Base-by-base conservation (phyloP, 2,113 vertebrate species). In the Cardinalis cardinalis region DNA sequence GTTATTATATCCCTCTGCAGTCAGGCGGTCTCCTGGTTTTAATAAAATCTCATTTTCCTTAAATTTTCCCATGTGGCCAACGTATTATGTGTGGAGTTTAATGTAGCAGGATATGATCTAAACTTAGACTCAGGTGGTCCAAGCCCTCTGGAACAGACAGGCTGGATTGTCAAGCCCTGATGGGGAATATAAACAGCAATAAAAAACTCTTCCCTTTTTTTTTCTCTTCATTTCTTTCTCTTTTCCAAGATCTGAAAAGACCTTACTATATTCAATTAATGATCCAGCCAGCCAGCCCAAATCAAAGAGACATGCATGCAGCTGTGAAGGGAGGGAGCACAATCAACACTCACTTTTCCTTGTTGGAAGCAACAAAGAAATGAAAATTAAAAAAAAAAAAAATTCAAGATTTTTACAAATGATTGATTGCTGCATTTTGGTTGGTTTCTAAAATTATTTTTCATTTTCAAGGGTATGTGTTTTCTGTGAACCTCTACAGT, bases 1-100 rank as follows among this genome's bases (percentile, higher is more conserved):
- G 94, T 95, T 93, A 96, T 96, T 96, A 95, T 94, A 90, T 78
- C 73, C 89, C 96, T 95, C 88, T 91, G 83, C 95, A 94, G 70
- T 69, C 92, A 92, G 94, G 95, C 87, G 18, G 95, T 95, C 97
- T 96, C 96, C 95, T 96, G 96, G 95, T 93, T 97, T 97, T 97
- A 97, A 98, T 98, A 97, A 97, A 97, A 97, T 92, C 93, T 95
- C 95, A 94, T 97, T 97, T 97, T 96, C 92, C 95, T 96, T 97
- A 96, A 98, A 97, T 95, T 97, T 95, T 96, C 95, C 97, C 97
- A 96, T 93, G 97, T 97, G 96, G 96, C 93, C 77, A 77, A 41
- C 71, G 44, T 91, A 96, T 94, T 95, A 91, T 92, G 78, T 85
- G 93, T 82, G 64, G 88, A 93, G 96, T 97, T 98, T 97, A 97